Percentiles rank a stretch among this genome's conserved stretches.
These are phyloP conservation scores for Rhincodon typus DNA, from an alignment of 2,797 vertebrate species.

Conservation along the genomic window DNA sequence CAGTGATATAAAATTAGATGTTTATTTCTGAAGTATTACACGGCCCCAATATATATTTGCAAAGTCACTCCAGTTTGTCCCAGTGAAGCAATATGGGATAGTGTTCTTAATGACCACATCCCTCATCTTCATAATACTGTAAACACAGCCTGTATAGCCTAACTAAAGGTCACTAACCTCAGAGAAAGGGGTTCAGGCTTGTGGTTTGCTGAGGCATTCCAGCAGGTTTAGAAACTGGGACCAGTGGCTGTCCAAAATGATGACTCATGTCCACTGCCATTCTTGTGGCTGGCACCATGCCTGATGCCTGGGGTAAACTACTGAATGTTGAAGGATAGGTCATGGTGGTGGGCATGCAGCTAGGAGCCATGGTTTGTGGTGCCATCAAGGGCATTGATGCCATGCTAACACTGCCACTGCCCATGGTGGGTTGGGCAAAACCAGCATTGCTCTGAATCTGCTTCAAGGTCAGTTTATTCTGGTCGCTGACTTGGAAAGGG, in stretches of 20 bases:
- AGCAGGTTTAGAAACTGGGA: neutral
- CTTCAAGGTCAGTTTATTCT: neutral
- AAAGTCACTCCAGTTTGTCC: neutral
- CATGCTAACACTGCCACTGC: neutral
- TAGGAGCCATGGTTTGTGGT: neutral
- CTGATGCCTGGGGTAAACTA: neutral
- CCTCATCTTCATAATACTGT: neutral
- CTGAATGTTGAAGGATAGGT: neutral
- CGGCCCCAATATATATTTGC: neutral
- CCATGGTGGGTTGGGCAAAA: neutral
- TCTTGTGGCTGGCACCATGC: neutral
- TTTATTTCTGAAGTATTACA: conserved; percentile 11
- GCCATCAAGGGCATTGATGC: neutral
- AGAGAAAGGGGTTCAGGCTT: neutral
- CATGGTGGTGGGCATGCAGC: neutral
- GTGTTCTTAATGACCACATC: neutral
- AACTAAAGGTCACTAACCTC: neutral
- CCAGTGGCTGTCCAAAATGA: neutral
- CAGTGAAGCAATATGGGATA: neutral
- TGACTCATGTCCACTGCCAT: neutral
- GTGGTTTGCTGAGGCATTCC: neutral
- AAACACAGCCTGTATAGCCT: neutral
- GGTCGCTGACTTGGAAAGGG: neutral
- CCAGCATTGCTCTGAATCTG: neutral
- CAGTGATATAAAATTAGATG: conserved; percentile 14